Evolutionary conservation across 2,888 invertebrate genomes (phyloP), one percentile per base, ranked within the genome.

Genomic region (Apamea crenata): DNA sequence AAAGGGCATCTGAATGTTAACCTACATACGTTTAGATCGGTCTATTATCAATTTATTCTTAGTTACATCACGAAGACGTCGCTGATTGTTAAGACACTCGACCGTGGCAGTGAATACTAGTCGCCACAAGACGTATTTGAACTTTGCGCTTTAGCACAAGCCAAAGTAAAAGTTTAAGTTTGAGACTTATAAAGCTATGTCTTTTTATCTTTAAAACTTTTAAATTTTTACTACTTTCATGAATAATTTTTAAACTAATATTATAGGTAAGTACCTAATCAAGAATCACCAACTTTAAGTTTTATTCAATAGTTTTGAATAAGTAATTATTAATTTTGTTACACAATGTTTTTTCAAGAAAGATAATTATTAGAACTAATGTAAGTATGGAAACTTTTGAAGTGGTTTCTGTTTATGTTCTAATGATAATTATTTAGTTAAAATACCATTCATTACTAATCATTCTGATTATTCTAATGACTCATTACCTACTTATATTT

Each of bases 1-100:
- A 87, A 89, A 90, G 86, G 87, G 88, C 89, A 85, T 86, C 84
- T 86, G 84, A 89, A 87, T 89, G 88, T 87, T 88, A 90, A 88
- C 89, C 90, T 88, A 91, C 84, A 87, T 89, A 79, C 56, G 74
- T 74, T 81, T 79, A 40, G 63, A 73, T 83, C 56, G 85, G 36
- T 66, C 69, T 85, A 76, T 81, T 85, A 87, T 78, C 85, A 83
- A 80, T 85, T 75, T 87, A 87, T 87, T 85, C 77, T 85, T 87
- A 82, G 84, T 83, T 87, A 84, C 80, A 88, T 75, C 85, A 80
- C 81, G 66, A 71, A 82, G 65, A 67, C 68, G 40, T 83, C 74
- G 71, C 10, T 72, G 66, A 70, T 86, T 74, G 65, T 81, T 40
- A 56, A 76, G 75, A 77, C 67, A 65, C 50, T 65, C n/a, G 84